Percentiles rank a stretch among this genome's conserved stretches.
Evolutionary conservation across 2,888 invertebrate genomes (phyloP).

Genomic region (Brachylomia viminalis): DNA sequence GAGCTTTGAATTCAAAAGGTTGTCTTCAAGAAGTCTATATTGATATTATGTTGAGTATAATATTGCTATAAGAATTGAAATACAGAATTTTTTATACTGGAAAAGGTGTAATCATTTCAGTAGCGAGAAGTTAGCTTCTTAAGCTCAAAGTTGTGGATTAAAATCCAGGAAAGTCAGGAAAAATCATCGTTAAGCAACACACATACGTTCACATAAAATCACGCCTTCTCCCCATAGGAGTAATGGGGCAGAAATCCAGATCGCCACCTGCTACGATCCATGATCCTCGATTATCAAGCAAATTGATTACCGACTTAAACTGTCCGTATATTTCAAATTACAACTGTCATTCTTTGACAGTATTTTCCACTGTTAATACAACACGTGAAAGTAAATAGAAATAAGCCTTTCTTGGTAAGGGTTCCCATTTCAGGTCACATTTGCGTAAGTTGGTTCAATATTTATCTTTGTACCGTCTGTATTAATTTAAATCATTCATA

Average conservation of each 20-base stretch:
- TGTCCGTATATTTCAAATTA: not conserved
- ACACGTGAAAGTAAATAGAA: slow-evolving; percentile 24
- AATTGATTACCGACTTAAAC: not conserved
- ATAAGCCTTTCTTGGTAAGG: slow-evolving; percentile 10
- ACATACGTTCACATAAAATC: too few species aligned
- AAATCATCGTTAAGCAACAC: not conserved
- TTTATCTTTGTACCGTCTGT: slow-evolving; percentile 2
- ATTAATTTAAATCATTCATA: not conserved
- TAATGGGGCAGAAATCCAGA: too few species aligned
- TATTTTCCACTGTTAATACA: not conserved
- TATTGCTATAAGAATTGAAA: too few species aligned
- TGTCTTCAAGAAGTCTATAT: too few species aligned
- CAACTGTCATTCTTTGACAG: not conserved
- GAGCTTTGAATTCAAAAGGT: too few species aligned
- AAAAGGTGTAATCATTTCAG: too few species aligned
- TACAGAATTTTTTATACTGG: too few species aligned
- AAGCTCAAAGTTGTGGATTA: not conserved
- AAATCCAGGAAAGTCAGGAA: not conserved
- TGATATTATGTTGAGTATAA: too few species aligned
- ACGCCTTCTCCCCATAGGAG: too few species aligned
- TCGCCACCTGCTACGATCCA: too few species aligned
- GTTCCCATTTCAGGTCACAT: not conserved
- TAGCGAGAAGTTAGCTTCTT: not conserved
- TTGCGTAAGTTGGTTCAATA: not conserved
- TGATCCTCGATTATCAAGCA: not conserved